Conservation (phyloP, 2,797 vertebrate genomes). For the Salmo trutta region DNA sequence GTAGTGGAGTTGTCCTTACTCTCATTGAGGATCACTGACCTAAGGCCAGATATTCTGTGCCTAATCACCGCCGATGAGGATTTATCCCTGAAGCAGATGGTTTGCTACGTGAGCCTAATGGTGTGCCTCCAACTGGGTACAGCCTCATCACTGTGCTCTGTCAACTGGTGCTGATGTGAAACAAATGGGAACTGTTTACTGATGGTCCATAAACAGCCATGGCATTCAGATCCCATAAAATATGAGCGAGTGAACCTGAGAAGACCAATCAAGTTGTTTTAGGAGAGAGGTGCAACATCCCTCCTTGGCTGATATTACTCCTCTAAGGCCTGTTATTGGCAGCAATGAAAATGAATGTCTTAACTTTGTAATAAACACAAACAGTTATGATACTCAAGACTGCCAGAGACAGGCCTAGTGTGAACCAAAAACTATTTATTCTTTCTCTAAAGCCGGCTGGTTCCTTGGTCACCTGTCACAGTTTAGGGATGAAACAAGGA, state of each 20-base stretch:
- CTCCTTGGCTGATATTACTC: not conserved
- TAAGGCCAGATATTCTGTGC: not conserved
- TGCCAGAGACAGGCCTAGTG: not conserved
- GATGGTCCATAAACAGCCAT: not conserved
- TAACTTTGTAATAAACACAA: not conserved
- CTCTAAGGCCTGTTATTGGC: not conserved
- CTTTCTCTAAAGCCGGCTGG: not conserved
- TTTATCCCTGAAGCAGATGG: slow-evolving; percentile 13
- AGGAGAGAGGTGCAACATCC: not conserved
- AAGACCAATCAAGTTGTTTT: not conserved
- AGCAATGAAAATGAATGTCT: not conserved
- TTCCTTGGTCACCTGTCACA: not conserved
- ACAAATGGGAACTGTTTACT: not conserved
- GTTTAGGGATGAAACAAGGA: not conserved
- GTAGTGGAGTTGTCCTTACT: not conserved
- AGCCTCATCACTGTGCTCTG: not conserved
- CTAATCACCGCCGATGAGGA: slow-evolving; percentile 11
- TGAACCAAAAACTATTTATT: not conserved
- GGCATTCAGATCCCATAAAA: not conserved
- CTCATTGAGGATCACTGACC: not conserved
- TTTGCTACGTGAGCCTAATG: not conserved
- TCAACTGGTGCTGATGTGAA: not conserved
- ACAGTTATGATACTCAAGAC: not conserved
- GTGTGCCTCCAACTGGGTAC: not conserved
- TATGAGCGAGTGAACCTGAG: not conserved